phyloP scores from a whole-genome alignment of 2,113 vertebrate species.

The Lycocorax pyrrhopterus region DNA sequence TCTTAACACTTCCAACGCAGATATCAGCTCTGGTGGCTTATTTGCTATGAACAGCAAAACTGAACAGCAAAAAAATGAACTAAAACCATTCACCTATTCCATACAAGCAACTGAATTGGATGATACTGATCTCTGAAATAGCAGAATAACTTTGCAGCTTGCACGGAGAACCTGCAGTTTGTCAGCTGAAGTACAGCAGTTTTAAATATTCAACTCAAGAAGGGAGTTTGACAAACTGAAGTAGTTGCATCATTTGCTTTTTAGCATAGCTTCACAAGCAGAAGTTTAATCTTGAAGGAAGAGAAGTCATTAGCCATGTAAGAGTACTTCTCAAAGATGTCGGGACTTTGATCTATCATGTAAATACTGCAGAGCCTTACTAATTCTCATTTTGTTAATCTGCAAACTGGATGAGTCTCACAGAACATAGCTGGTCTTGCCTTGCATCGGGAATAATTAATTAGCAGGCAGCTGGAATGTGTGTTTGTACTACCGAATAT shows the following conservation, averaged over 20 bases:
- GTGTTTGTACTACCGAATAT: neutral
- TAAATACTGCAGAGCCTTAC: constrained; percentile 49
- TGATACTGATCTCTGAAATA: neutral
- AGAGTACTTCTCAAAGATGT: constrained; percentile 25
- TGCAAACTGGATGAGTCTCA: constrained; percentile 21
- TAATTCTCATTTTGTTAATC: constrained; percentile 63
- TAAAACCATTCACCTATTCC: neutral
- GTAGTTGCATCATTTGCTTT: constrained; percentile 36
- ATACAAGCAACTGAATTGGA: neutral
- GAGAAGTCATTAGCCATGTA: constrained; percentile 46
- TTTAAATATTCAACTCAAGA: constrained; percentile 14
- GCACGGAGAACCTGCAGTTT: neutral
- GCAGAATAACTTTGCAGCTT: neutral
- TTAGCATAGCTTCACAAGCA: constrained; percentile 24
- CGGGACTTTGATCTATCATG: constrained; percentile 52
- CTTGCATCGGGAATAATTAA: constrained; percentile 4
- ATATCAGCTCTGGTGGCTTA: neutral
- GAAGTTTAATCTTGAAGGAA: constrained; percentile 53
- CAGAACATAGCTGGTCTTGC: neutral
- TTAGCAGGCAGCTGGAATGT: neutral
- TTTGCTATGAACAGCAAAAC: neutral
- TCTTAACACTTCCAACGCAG: neutral
- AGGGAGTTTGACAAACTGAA: constrained; percentile 36
- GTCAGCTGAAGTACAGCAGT: neutral
- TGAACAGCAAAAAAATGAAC: neutral